Evolutionary conservation across 2,888 invertebrate genomes (phyloP).

Genomic region (Emmelina monodactyla): DNA sequence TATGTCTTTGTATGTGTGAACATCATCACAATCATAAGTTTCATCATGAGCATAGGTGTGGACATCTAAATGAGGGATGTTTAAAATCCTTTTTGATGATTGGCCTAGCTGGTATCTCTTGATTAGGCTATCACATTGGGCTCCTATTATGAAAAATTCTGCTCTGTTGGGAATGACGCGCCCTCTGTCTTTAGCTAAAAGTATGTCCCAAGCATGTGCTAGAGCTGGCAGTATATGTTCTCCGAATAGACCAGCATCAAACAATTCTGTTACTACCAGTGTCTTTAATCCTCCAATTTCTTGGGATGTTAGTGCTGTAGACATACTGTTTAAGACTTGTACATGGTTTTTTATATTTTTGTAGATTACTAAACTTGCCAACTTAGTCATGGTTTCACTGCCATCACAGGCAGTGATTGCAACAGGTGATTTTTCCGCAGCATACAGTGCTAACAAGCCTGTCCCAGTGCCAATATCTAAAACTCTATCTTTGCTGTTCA

Average conservation of each 20-base stretch:
- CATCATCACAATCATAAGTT: constrained; percentile 75
- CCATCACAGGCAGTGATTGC: constrained; percentile 74
- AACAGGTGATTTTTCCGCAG: constrained; percentile 59
- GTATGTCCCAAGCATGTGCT: constrained; percentile 72
- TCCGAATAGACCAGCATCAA: constrained; percentile 82
- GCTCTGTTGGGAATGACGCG: constrained; percentile 69
- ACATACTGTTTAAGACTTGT: constrained; percentile 65
- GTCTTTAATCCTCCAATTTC: constrained; percentile 67
- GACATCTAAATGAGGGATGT: constrained; percentile 26
- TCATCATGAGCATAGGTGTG: constrained; percentile 44
- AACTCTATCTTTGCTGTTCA: constrained; percentile 57
- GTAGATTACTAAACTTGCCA: constrained; percentile 54
- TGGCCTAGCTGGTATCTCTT: constrained; percentile 46
- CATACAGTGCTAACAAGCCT: constrained; percentile 76
- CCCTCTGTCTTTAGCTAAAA: constrained; percentile 51
- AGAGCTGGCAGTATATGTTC: constrained; percentile 74
- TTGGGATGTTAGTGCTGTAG: constrained; percentile 57
- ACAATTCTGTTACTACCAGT: constrained; percentile 77
- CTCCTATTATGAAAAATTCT: constrained; percentile 70
- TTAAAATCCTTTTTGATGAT: constrained; percentile 28
- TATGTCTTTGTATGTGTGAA: constrained; percentile 60
- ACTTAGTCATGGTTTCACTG: constrained; percentile 68
- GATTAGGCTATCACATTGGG: constrained; percentile 61
- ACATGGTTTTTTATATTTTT: constrained; percentile 60
- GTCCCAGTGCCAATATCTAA: constrained; percentile 82